A percentile compares a stretch with the other conserved stretches of the same genome.
phyloP scores from a whole-genome alignment of 2,888 invertebrate species.

The Coenonympha arcania region DNA sequence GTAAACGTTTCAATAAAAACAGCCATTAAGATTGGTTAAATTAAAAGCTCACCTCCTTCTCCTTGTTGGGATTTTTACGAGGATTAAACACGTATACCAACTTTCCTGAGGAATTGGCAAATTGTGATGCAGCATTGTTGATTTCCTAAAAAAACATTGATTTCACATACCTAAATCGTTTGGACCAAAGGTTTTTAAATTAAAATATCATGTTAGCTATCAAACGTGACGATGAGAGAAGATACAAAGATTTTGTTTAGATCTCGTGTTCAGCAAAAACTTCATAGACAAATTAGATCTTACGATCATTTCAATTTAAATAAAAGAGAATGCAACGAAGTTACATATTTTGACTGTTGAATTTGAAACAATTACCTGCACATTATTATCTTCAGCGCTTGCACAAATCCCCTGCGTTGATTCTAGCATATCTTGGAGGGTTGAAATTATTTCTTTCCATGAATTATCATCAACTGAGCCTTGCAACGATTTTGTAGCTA shows the following conservation, averaged over 20 bases:
- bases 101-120: constrained; percentile 28
- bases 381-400: constrained; percentile 20
- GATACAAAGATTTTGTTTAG: too few species aligned
- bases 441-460: constrained; percentile 32
- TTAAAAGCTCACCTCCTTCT: constrained; percentile 23
- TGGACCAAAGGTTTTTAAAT: too few species aligned
- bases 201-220: too few species aligned
- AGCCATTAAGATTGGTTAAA: too few species aligned
- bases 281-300: too few species aligned
- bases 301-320: too few species aligned
- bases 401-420: constrained; percentile 32
- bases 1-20: too few species aligned
- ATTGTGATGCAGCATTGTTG: constrained; percentile 25
- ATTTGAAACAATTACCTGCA: constrained; percentile 20
- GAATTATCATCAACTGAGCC: constrained; percentile 28
- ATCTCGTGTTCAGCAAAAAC: too few species aligned
- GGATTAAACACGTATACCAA: constrained; percentile 26
- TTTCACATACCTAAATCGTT: neutral
- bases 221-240: too few species aligned
- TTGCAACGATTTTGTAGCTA: constrained; percentile 35
- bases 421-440: constrained; percentile 34
- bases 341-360: too few species aligned
- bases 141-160: constrained; percentile 21
- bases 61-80: constrained; percentile 17
- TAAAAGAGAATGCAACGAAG: too few species aligned